A percentile compares a stretch with the other conserved stretches of the same genome.
Conservation (phyloP, 2,888 invertebrate genomes). For the Spialia ferax region DNA sequence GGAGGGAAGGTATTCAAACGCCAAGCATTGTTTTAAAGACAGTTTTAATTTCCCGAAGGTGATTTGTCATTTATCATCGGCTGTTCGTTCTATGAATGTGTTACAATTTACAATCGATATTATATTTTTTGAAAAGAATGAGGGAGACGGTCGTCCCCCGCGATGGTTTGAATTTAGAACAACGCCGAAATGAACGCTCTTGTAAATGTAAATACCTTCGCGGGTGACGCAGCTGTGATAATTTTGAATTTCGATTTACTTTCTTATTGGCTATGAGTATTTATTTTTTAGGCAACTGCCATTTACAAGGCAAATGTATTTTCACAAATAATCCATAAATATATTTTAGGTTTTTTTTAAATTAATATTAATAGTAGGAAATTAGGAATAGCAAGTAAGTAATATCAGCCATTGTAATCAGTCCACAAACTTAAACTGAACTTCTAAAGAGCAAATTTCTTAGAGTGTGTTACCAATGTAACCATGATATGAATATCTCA, state of each 20-base stretch:
- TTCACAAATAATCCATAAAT: background rate
- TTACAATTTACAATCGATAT: conserved; percentile 63
- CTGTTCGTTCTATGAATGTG: conserved; percentile 63
- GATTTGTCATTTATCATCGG: conserved; percentile 85
- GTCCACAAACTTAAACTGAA: background rate
- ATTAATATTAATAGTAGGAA: too few species aligned
- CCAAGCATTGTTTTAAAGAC: conserved; percentile 84
- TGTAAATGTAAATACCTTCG: conserved; percentile 77
- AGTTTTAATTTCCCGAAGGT: conserved; percentile 87
- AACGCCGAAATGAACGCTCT: conserved; percentile 62
- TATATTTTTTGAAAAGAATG: conserved; percentile 58
- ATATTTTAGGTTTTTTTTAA: too few species aligned
- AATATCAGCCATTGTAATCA: background rate
- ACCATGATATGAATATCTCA: too few species aligned
- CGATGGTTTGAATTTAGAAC: conserved; percentile 81
- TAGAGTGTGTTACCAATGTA: too few species aligned
- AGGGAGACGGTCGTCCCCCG: conserved; percentile 72
- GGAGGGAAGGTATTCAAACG: conserved; percentile 63
- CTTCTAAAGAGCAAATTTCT: too few species aligned
- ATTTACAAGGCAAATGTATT: background rate
- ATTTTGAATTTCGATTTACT: conserved; percentile 51
- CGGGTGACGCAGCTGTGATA: conserved; percentile 68
- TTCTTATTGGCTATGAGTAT: background rate
- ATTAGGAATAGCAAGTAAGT: too few species aligned
- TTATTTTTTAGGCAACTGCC: background rate